phyloP scores from a whole-genome alignment of 37 sponge, comb jelly and placozoan genomes.

The Ianthella basta region DNA sequence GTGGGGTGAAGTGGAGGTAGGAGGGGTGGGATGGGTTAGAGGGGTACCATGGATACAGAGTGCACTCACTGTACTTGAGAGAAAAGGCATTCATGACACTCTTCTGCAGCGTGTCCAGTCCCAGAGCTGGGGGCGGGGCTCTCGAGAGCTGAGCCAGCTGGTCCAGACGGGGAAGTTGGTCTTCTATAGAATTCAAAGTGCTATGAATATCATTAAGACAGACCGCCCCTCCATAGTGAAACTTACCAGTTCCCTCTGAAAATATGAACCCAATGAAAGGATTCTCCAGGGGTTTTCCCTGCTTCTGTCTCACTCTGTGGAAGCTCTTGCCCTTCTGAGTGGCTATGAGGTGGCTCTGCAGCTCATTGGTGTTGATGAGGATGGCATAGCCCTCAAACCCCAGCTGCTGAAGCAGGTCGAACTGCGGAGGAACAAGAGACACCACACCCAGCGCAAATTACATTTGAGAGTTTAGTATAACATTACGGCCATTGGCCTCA shows the following conservation, averaged over 20 bases:
- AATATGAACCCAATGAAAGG: slow-evolving; percentile 88
- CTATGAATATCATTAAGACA: too few relatives aligned
- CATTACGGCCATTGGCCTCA: too few relatives aligned
- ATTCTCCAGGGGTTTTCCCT: slow-evolving; percentile 83
- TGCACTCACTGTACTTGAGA: slow-evolving; percentile 83
- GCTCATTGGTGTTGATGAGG: slow-evolving; percentile 77
- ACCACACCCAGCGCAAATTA: background rate
- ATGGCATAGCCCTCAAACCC: slow-evolving; percentile 87
- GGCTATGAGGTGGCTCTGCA: slow-evolving; percentile 77
- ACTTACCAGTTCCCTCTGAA: slow-evolving; percentile 68
- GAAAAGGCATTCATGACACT: slow-evolving; percentile 83
- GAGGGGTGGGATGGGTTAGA: background rate
- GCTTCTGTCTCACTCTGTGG: slow-evolving; percentile 72
- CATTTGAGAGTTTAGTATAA: too few relatives aligned
- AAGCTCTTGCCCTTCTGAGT: slow-evolving; percentile 75
- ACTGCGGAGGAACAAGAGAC: slow-evolving; percentile 34
- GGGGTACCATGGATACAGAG: background rate
- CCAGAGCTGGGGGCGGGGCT: background rate
- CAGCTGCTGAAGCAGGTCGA: slow-evolving; percentile 83
- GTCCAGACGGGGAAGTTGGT: background rate
- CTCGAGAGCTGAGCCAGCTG: background rate
- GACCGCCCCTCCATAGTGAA: too few relatives aligned
- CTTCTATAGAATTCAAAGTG: background rate
- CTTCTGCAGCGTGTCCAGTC: slow-evolving; percentile 73
- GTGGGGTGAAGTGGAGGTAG: background rate